phyloP scores from a whole-genome alignment of 2,113 vertebrate species.

The Chauna torquata region DNA sequence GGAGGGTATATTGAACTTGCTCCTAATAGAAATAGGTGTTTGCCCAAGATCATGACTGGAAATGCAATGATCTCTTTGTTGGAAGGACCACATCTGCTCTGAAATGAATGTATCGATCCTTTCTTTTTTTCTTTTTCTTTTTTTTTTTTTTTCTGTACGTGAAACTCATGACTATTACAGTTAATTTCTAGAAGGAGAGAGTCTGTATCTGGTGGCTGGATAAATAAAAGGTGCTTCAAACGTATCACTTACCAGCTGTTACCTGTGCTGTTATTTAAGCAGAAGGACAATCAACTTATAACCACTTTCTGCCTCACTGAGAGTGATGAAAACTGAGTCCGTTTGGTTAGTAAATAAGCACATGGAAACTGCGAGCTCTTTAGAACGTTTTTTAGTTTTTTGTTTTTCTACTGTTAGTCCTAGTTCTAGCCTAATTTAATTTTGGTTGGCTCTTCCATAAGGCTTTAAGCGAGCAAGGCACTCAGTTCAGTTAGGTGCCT shows the following conservation, averaged over 20 bases:
- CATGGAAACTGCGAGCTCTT: not conserved
- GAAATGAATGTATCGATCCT: conserved; percentile 51
- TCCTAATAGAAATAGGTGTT: conserved; percentile 31
- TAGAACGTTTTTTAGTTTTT: not conserved
- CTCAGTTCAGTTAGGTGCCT: not conserved
- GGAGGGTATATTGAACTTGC: not conserved
- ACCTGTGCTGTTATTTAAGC: not conserved
- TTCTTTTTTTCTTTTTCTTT: not conserved
- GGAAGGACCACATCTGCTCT: conserved; percentile 10
- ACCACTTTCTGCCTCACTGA: not conserved
- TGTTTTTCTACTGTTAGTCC: not conserved
- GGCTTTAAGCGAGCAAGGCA: not conserved
- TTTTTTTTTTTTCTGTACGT: not conserved
- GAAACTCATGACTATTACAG: conserved; percentile 16
- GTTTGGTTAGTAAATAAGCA: not conserved
- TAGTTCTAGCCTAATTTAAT: not conserved
- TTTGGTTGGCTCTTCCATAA: not conserved
- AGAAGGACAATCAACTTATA: not conserved
- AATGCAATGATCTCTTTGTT: not conserved
- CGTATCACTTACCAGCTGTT: not conserved
- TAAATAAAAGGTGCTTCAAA: not conserved
- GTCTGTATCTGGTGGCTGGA: not conserved
- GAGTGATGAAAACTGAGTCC: not conserved
- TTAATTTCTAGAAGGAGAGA: not conserved
- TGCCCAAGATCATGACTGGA: conserved; percentile 33